Base-by-base conservation (phyloP, 1,140 invertebrate genomes). In the Linepithema humile region DNA sequence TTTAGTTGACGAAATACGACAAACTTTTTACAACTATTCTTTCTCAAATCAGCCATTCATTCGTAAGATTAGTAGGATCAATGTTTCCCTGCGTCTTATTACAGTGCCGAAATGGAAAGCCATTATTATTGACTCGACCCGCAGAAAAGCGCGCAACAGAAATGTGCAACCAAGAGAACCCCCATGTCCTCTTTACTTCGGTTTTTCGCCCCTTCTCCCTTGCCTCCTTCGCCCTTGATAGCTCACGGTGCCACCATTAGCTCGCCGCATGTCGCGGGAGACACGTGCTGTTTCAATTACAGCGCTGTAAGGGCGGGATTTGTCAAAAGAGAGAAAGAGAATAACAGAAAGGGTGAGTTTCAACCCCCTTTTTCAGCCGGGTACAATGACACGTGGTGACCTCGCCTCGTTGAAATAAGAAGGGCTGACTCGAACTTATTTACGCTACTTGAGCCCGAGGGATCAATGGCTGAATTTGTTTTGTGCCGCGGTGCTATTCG, bases 251-350 rank as follows among this genome's bases (percentile, higher is more conserved):
- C 62, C 32, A 57, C 89, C 86, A 89, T 90, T 90, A 90, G 84
- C 77, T 87, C 65, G 72, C 82, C 84, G 83, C 75, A 72, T 80
- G 86, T 85, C 67, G 84, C 85, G 64, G 62, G 65, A 84, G 89
- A 88, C 89, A 89, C 89, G 89, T 88, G 89, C 89, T 88, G 86
- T 89, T 89, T 89, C 89, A 88, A 90, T 89, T 89, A 89, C 82
- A 75, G 23, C 20, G 20, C 53, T 67, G 82, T 84, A 88, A 88
- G 86, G 87, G 87, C 73, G 67, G 60, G 67, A 80, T 80, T 80
- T 80, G 75, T 80, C 43, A 23, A 35, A 32, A n/a, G 17, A 17
- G 32, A n/a, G 23, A 55, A 23, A 65, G 73, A 35, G 35, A 77
- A 32, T 43, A 80, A 55, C n/a, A 69, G 64, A 40, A 26, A 77